These are phyloP conservation scores for Macropis europaea DNA, from an alignment of 2,888 invertebrate species.

Conservation along the genomic window DNA sequence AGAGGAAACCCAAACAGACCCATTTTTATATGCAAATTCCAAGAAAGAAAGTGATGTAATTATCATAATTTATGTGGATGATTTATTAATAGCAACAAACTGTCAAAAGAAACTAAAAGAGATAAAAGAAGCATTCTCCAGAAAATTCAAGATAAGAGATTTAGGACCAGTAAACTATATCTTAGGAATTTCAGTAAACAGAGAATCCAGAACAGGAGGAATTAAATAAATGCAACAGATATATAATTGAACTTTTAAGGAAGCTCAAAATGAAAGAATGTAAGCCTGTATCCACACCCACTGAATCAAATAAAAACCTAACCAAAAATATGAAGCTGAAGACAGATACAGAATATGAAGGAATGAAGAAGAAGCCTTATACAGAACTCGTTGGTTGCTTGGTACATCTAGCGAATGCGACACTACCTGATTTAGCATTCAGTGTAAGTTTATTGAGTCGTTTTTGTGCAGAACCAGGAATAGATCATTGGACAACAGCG, in stretches of 20 bases:
- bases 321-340: too few species aligned
- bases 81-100: constrained; percentile 2
- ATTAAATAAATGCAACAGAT: background rate
- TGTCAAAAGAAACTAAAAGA: background rate
- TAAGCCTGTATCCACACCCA: background rate
- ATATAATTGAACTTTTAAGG: background rate
- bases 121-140: background rate
- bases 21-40: background rate
- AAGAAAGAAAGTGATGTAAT: background rate
- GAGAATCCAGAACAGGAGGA: background rate
- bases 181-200: background rate
- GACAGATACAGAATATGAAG: background rate
- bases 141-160: constrained; percentile 6
- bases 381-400: background rate
- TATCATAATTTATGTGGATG: constrained; percentile 15
- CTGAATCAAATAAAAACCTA: background rate
- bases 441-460: background rate
- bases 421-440: background rate
- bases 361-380: background rate
- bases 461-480: background rate
- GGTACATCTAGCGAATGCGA: background rate
- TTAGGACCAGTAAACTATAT: background rate
- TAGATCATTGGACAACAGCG: background rate
- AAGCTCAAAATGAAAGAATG: background rate
- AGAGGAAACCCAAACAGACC: too few species aligned